Percentiles rank a stretch among this genome's conserved stretches.
phyloP scores from a whole-genome alignment of 1,140 invertebrate species.

The Trichonephila clavipes region DNA sequence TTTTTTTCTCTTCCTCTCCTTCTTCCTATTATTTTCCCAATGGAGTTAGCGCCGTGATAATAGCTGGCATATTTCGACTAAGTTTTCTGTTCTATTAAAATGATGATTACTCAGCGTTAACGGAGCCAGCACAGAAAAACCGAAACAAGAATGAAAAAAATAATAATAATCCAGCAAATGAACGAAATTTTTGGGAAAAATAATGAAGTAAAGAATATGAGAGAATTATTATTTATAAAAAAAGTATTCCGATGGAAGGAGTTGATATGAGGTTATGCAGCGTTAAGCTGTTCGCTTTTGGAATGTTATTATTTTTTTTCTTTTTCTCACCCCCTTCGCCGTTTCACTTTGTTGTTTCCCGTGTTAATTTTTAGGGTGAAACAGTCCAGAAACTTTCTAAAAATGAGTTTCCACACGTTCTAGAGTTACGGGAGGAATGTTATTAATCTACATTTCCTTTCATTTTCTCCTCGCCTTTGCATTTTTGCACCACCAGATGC shows the following conservation, averaged over 20 bases:
- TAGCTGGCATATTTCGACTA: slow-evolving; percentile 16
- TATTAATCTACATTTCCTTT: slow-evolving; percentile 71
- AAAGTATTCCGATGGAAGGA: slow-evolving; percentile 17
- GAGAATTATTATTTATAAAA: not conserved
- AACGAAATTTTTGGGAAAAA: slow-evolving; percentile 51
- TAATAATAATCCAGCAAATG: slow-evolving; percentile 34
- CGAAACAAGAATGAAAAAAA: not conserved
- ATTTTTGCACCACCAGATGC: slow-evolving; percentile 50
- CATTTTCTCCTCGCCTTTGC: slow-evolving; percentile 6
- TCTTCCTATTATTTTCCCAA: slow-evolving; percentile 8
- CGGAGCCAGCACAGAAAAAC: slow-evolving; percentile 13
- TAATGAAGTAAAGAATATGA: slow-evolving; percentile 29
- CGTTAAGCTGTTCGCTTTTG: slow-evolving; percentile 32
- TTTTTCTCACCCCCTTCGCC: not conserved
- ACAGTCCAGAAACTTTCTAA: slow-evolving; percentile 71
- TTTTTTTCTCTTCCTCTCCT: not conserved
- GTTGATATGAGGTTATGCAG: slow-evolving; percentile 52
- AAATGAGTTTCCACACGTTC: slow-evolving; percentile 73
- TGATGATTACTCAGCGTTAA: slow-evolving; percentile 68
- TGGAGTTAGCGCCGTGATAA: slow-evolving; percentile 9
- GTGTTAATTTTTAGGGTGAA: slow-evolving; percentile 62
- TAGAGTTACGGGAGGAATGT: slow-evolving; percentile 10
- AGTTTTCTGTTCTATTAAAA: slow-evolving; percentile 66
- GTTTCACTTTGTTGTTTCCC: not conserved
- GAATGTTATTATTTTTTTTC: slow-evolving; percentile 1